Evolutionary conservation across 2,888 invertebrate genomes (phyloP).

Genomic region (Cantharis lateralis): DNA sequence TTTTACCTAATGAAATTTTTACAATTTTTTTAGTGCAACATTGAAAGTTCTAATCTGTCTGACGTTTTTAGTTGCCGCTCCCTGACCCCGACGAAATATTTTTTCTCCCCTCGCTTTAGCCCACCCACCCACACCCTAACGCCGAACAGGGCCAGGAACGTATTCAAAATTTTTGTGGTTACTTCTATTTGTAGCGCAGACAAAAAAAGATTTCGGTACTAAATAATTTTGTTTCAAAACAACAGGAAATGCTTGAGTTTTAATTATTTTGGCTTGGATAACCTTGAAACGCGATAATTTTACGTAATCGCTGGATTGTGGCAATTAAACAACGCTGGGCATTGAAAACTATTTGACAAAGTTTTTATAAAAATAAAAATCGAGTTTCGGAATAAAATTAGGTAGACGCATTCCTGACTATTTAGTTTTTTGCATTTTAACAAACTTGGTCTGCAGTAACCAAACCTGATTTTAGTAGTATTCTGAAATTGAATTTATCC

Average conservation of each 20-base stretch:
- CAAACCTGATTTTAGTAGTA: neutral
- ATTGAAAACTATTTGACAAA: neutral
- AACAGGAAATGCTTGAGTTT: conserved; percentile 23
- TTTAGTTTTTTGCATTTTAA: conserved; percentile 1
- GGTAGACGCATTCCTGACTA: neutral
- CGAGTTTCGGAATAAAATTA: neutral
- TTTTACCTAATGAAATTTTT: neutral
- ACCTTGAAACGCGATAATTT: conserved; percentile 13
- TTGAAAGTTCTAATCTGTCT: conserved; percentile 23
- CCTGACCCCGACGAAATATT: conserved; percentile 24
- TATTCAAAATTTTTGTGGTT: conserved; percentile 15
- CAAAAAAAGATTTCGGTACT: neutral
- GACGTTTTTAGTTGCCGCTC: conserved; percentile 16
- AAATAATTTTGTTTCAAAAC: neutral
- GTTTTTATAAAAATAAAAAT: neutral
- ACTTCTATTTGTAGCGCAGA: neutral
- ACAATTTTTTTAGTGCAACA: neutral
- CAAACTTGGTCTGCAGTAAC: neutral
- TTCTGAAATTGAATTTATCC: neutral
- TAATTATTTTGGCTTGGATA: conserved; percentile 6
- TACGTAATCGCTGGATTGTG: conserved; percentile 1
- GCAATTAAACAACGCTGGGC: neutral
- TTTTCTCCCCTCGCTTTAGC: conserved; percentile 18
- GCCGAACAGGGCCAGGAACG: conserved; percentile 24
- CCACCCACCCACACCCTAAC: conserved; percentile 31